Base-by-base conservation (phyloP, 2,888 invertebrate genomes). In the Gerosis bhagava region DNA sequence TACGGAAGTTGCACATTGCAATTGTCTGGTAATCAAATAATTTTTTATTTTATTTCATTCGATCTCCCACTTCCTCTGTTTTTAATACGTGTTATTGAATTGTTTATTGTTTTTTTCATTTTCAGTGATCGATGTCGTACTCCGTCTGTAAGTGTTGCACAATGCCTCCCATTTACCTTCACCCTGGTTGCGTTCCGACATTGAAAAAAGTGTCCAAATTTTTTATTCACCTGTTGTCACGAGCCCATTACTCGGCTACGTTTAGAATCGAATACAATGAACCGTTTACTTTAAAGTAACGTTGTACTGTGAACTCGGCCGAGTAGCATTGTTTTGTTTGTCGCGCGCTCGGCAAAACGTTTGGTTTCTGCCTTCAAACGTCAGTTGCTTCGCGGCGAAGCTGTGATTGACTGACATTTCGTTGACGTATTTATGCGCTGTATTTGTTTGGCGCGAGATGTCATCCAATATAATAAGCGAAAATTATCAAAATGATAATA, bases 381-480 rank as follows among this genome's bases (percentile, higher is more conserved):
- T 65, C 80, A 86, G 84, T 86, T 64, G 73, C 62, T 42, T 50
- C 65, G 69, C 74, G 69, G 56, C 67, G 67, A 71, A 76, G 73
- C 63, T 62, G 56, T 49, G 63, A 63, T 69, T n/a, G n/a, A n/a
- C n/a, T 58, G 62, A 60, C 63, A 54, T 57, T 56, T 52, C 40
- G 51, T 57, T 76, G 69, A 75, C 74, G 70, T n/a, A n/a, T n/a
- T n/a, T 70, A 61, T 69, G 73, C 67, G 73, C 62, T 57, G 49
- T 61, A 60, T 59, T 67, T 65, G 65, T 70, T 70, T 65, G 57
- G 54, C 66, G 67, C 77, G 76, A 79, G 67, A 86, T 86, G 86
- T 81, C 87, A 77, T 74, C 79, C 52, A 83, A 75, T 76, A 61
- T 73, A 73, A 71, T 76, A 66, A 79, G 57, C 71, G 83, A 83